These are phyloP conservation scores for Corticium candelabrum DNA, from an alignment of 37 sponge, comb jelly and placozoan genomes.

Conservation along the genomic window DNA sequence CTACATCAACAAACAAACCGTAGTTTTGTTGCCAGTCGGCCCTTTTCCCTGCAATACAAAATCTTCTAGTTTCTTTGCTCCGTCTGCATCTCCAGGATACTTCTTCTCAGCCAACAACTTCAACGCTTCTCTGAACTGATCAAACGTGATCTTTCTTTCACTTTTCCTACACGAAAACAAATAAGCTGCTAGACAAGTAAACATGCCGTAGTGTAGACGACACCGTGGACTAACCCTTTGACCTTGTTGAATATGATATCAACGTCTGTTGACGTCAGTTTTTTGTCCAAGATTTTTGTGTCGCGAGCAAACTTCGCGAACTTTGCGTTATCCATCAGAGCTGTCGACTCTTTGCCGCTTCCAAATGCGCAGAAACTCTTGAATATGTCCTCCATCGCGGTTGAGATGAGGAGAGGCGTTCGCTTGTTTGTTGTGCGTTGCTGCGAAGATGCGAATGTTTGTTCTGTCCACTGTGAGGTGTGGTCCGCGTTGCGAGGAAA, in stretches of 20 bases:
- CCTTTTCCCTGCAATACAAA: constrained; percentile 25
- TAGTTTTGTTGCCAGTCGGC: constrained; percentile 39
- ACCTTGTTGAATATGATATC: constrained; percentile 71
- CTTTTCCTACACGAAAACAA: constrained; percentile 47
- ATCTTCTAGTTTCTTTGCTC: constrained; percentile 22
- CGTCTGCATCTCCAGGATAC: constrained; percentile 45
- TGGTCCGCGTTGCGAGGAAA: too few relatives aligned
- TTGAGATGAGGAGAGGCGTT: too few relatives aligned
- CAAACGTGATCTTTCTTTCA: constrained; percentile 68
- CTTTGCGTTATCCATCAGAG: constrained; percentile 69
- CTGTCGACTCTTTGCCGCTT: constrained; percentile 18
- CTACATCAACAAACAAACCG: constrained; percentile 40
- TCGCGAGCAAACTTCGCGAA: constrained; percentile 77
- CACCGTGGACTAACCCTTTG: constrained; percentile 49
- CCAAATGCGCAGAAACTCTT: constrained; percentile 51
- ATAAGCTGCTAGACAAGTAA: background rate
- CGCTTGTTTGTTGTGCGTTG: too few relatives aligned
- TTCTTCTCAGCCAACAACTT: constrained; percentile 54
- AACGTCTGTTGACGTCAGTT: constrained; percentile 69
- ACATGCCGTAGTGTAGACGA: background rate
- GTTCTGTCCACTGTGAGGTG: too few relatives aligned
- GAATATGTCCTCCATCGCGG: constrained; percentile 50
- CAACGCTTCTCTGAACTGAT: constrained; percentile 60
- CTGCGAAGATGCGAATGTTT: too few relatives aligned
- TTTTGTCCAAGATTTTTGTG: constrained; percentile 61